phyloP scores from a whole-genome alignment of 2,797 vertebrate genomes.

The Falco biarmicus region DNA sequence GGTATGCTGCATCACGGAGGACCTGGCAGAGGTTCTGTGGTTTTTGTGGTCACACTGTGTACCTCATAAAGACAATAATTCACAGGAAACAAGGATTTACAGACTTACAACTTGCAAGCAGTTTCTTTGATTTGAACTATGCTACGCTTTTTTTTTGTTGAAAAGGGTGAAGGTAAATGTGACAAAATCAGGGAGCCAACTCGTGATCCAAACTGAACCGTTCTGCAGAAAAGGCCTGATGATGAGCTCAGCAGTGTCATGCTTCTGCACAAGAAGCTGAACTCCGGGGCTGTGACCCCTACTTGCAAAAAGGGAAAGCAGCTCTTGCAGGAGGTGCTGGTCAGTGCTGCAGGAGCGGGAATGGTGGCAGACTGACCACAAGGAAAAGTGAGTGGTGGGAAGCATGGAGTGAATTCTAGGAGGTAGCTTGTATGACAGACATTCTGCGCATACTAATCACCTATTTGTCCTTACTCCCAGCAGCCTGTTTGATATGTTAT shows the following conservation, averaged over 20 bases:
- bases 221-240: not conserved
- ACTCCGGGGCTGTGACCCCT: not conserved
- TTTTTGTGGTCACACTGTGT: not conserved
- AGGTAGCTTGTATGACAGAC: not conserved
- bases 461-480: not conserved
- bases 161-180: not conserved
- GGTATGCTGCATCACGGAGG: not conserved
- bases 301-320: not conserved
- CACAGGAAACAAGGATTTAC: not conserved
- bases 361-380: not conserved
- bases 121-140: not conserved
- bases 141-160: rapidly evolving
- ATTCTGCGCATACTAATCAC: not conserved
- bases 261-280: not conserved
- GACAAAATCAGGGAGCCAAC: not conserved
- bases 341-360: not conserved
- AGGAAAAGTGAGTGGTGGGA: not conserved
- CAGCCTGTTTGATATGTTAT: not conserved
- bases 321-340: not conserved
- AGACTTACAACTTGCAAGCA: not conserved
- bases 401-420: not conserved
- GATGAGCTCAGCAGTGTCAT: not conserved
- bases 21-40: not conserved
- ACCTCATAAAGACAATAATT: not conserved
- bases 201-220: not conserved